These are phyloP conservation scores for Epinotia bilunana DNA, from an alignment of 2,888 invertebrate species.

Conservation along the genomic window DNA sequence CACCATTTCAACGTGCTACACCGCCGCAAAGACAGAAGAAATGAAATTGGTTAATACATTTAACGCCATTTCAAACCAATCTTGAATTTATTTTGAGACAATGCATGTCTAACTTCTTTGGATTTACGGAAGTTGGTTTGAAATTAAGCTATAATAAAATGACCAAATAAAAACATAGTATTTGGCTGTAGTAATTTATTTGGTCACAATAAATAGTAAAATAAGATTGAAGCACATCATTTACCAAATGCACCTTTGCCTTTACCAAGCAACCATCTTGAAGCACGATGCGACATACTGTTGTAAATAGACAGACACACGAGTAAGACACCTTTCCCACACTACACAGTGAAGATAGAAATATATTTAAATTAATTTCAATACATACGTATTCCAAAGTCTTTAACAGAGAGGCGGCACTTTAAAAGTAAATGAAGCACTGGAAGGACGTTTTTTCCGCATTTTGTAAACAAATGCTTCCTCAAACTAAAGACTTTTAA, in stretches of 20 bases:
- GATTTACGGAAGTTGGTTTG: background rate
- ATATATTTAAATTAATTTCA: background rate
- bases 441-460: background rate
- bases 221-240: conserved; percentile 58
- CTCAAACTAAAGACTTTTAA: background rate
- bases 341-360: background rate
- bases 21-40: conserved; percentile 81
- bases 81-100: background rate
- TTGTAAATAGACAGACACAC: conserved; percentile 40
- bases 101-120: background rate
- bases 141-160: conserved; percentile 18
- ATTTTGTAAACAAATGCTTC: background rate
- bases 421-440: background rate
- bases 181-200: conserved; percentile 13
- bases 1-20: conserved; percentile 90
- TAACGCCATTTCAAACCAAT: conserved; percentile 41
- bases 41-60: conserved; percentile 76
- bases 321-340: conserved; percentile 25
- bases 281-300: conserved; percentile 65
- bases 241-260: conserved; percentile 74
- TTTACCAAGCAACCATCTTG: conserved; percentile 71
- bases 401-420: background rate
- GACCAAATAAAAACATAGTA: conserved; percentile 18
- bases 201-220: conserved; percentile 15
- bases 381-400: conserved; percentile 1